These are phyloP conservation scores for Bungarus multicinctus DNA, from an alignment of 2,113 vertebrate genomes.

Conservation along the genomic window DNA sequence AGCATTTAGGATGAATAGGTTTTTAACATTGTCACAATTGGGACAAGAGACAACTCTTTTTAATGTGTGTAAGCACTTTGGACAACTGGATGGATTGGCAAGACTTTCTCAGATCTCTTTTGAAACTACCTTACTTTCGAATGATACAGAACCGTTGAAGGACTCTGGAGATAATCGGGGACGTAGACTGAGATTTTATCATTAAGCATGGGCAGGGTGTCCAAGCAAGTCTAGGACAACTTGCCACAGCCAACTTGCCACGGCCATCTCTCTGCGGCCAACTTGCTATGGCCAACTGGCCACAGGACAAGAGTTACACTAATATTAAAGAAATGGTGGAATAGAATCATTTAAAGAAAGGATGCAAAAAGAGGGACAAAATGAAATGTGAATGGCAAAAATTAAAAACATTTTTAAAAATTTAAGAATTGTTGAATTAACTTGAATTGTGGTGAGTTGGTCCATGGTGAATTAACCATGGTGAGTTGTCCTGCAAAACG, in stretches of 20 bases:
- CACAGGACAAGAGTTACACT: not conserved
- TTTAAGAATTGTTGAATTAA: not conserved
- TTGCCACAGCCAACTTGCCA: not conserved
- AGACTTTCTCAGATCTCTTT: slow-evolving; percentile 29
- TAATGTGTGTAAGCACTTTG: slow-evolving; percentile 26
- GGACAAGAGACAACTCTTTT: not conserved
- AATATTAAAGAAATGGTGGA: not conserved
- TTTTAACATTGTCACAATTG: slow-evolving; percentile 38
- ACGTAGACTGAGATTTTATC: not conserved
- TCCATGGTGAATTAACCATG: not conserved
- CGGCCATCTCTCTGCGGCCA: not conserved
- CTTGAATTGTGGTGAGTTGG: not conserved
- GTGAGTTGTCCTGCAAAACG: not conserved
- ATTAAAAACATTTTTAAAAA: not conserved
- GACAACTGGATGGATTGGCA: slow-evolving; percentile 23
- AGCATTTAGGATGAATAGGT: slow-evolving; percentile 22
- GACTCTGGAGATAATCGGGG: not conserved
- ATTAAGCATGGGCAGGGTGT: not conserved
- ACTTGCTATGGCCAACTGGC: not conserved
- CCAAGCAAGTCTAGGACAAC: not conserved
- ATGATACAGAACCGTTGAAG: slow-evolving; percentile 27
- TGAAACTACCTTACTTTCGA: not conserved
- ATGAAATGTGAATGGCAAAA: not conserved
- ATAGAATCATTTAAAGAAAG: not conserved
- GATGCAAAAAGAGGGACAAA: not conserved